Base-by-base conservation (phyloP, 2,888 invertebrate genomes). In the Thymelicus sylvestris region DNA sequence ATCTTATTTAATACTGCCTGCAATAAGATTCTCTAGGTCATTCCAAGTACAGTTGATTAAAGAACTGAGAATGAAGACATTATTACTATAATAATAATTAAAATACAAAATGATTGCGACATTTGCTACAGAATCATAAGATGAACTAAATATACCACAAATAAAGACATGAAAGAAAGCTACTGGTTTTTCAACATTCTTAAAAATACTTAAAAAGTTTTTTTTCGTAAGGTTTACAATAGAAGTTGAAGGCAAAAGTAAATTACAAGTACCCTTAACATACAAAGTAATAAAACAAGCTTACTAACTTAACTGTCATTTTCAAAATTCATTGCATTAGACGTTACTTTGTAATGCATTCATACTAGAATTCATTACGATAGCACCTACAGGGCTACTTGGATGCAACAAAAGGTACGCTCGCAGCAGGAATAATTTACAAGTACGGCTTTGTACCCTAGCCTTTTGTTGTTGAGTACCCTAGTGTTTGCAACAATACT, bases 401-500 rank as follows among this genome's bases (percentile, higher is more conserved):
- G 52, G 15, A 59, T 41, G 60, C 66, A 66, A 72, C 65, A 68
- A 76, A 72, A 72, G 73, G 74, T 76, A 75, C 75, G 74, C 76
- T 76, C 76, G 73, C 75, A 77, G 77, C 78, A 74, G 77, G 78
- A 75, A 73, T 80, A 78, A 78, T 79, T 76, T 77, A 76, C 75
- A 77, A 80, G 80, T 75, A 77, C 73, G 24, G 60, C 66, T 74
- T 63, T 73, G 73, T 66, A 73, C 72, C 68, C 71, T 65, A 75
- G 73, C 64, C 72, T 79, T 80, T 86, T 83, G 82, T 85, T 76
- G 75, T 73, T 66, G 75, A 80, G 75, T 77, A 67, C 80, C 78
- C 82, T 81, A 75, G 71, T 68, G 79, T 81, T 79, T 77, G 80
- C 79, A 80, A 87, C 86, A 87, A 87, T 80, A 81, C 76, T 74